A percentile compares a stretch with the other conserved stretches of the same genome.
These are phyloP conservation scores for Umimayanthus kanabou DNA, from an alignment of 92 coral and sea anemone genomes.

Conservation along the genomic window DNA sequence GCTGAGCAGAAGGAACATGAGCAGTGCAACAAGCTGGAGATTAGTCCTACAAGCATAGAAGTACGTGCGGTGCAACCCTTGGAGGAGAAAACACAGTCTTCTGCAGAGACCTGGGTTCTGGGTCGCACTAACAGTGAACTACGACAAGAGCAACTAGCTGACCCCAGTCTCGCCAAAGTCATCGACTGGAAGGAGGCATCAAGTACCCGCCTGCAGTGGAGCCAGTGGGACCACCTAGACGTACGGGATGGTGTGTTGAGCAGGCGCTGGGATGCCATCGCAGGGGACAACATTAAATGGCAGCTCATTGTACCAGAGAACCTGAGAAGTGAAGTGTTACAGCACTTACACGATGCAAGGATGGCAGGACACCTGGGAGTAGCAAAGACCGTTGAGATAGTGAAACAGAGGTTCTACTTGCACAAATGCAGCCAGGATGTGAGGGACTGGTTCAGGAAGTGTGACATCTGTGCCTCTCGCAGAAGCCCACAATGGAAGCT, in stretches of 20 bases:
- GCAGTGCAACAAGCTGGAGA: no score
- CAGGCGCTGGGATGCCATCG: background rate
- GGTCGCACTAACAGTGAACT: slow-evolving; percentile 22
- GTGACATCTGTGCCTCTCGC: slow-evolving; percentile 42
- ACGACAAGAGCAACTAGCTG: slow-evolving; percentile 28
- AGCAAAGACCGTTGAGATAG: slow-evolving; percentile 27
- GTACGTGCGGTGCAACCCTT: background rate
- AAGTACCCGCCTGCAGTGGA: background rate
- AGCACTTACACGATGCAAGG: background rate
- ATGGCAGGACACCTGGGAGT: slow-evolving; percentile 43
- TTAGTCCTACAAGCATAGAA: no score
- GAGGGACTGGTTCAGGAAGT: slow-evolving; percentile 26
- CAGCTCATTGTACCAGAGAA: background rate
- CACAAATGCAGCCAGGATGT: slow-evolving; percentile 7
- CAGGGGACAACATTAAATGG: background rate
- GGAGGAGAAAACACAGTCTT: background rate
- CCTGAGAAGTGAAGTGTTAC: background rate
- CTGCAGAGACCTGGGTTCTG: slow-evolving; percentile 26
- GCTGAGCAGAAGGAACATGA: background rate
- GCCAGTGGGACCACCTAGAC: slow-evolving; percentile 17
- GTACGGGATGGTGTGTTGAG: background rate
- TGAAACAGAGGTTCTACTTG: slow-evolving; percentile 47
- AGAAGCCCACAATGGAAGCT: slow-evolving; percentile 18
- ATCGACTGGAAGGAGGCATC: background rate
- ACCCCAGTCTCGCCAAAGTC: slow-evolving; percentile 26